Conservation (phyloP, 2,888 invertebrate genomes). For the Cremastobaeus sp. region DNA sequence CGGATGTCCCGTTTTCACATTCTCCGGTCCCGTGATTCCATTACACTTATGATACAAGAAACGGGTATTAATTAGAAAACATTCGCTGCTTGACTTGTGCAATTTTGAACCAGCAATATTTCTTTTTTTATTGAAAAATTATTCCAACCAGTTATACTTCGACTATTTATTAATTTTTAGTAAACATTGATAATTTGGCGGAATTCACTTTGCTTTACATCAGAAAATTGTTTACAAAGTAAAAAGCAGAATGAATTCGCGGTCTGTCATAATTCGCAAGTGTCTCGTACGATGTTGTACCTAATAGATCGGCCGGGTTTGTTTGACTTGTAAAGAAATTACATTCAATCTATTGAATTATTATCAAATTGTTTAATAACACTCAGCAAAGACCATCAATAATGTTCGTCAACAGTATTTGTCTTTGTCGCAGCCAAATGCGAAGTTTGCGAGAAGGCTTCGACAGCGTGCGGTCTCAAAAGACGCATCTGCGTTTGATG, state of each 20-base stretch:
- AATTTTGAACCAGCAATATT: too few relatives aligned
- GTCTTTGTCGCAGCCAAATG: constrained; percentile 40
- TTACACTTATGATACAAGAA: neutral
- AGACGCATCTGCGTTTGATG: constrained; percentile 52
- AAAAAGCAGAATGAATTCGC: too few relatives aligned
- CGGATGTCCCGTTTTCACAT: constrained; percentile 7
- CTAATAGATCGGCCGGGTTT: too few relatives aligned
- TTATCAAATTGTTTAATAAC: constrained; percentile 25
- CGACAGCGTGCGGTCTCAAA: constrained; percentile 28
- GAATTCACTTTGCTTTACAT: too few relatives aligned
- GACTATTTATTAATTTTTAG: too few relatives aligned
- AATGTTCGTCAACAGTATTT: constrained; percentile 45
- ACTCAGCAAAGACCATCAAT: constrained; percentile 36
- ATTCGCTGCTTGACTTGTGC: neutral
- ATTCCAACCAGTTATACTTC: too few relatives aligned
- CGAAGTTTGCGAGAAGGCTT: constrained; percentile 39
- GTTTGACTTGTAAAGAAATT: too few relatives aligned
- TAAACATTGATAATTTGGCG: too few relatives aligned
- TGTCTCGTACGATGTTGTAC: too few relatives aligned
- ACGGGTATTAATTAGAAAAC: constrained; percentile 10
- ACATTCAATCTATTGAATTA: constrained; percentile 1
- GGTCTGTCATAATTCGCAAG: too few relatives aligned
- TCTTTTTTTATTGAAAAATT: too few relatives aligned
- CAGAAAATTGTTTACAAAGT: too few relatives aligned
- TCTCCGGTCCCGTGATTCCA: neutral